Percentiles rank a stretch among this genome's conserved stretches.
Evolutionary conservation across 2,113 vertebrate species (phyloP).

Genomic region (Rhinogobius similis): DNA sequence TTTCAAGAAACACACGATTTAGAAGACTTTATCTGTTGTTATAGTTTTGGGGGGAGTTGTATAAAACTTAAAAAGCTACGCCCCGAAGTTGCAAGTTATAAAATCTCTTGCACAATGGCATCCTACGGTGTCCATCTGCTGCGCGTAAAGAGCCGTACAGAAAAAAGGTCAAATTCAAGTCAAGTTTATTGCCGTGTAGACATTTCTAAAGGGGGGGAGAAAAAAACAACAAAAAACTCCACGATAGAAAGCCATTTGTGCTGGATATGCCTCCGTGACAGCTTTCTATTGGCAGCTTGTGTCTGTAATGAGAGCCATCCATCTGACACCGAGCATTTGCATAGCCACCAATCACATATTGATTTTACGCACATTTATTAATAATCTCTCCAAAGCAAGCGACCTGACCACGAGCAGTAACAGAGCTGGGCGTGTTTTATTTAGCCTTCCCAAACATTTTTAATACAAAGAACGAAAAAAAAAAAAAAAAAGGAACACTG

Average conservation of each 20-base stretch:
- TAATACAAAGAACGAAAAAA: neutral
- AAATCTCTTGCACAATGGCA: slow-evolving; percentile 21
- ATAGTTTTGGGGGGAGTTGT: neutral
- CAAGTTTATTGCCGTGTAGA: slow-evolving; percentile 58
- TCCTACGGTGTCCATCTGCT: slow-evolving; percentile 35
- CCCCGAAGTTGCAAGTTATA: slow-evolving; percentile 34
- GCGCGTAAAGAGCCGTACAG: slow-evolving; percentile 23
- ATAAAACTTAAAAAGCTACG: slow-evolving; percentile 18
- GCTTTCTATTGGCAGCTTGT: slow-evolving; percentile 35
- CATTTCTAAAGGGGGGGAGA: slow-evolving; percentile 11
- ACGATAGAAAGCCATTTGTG: slow-evolving; percentile 30
- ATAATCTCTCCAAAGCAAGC: neutral
- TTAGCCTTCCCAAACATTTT: neutral
- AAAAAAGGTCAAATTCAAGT: slow-evolving; percentile 65
- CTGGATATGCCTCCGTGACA: slow-evolving; percentile 46
- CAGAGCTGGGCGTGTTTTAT: neutral
- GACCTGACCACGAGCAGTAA: neutral
- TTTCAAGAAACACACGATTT: slow-evolving; percentile 10
- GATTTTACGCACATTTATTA: slow-evolving; percentile 24
- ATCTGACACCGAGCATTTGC: slow-evolving; percentile 47
- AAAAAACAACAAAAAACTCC: slow-evolving; percentile 37
- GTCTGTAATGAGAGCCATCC: slow-evolving; percentile 52
- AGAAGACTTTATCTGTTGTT: neutral
- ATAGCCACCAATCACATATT: slow-evolving; percentile 39
- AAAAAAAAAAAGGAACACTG: neutral